phyloP scores from a whole-genome alignment of 2,888 invertebrate species.

The Morpho helenor region DNA sequence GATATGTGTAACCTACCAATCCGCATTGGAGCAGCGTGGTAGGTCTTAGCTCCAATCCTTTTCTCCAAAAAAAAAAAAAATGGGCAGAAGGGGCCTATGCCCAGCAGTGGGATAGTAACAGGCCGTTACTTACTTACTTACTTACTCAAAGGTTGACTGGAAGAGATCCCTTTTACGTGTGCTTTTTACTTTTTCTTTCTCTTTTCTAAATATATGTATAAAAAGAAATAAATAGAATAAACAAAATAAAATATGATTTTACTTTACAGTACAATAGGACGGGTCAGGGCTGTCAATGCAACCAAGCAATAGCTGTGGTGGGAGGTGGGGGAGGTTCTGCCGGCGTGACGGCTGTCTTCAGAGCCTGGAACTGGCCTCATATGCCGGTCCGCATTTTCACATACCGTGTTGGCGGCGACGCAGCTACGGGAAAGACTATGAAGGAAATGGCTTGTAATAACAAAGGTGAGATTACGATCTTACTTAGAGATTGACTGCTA shows the following conservation, averaged over 20 bases:
- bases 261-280: slow-evolving; percentile 86
- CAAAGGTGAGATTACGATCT: slow-evolving; percentile 83
- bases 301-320: slow-evolving; percentile 98
- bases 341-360: slow-evolving; percentile 81
- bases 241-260: neutral
- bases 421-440: slow-evolving; percentile 90
- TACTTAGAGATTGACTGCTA: neutral
- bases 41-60: no score
- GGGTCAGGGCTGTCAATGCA: slow-evolving; percentile 94
- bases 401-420: slow-evolving; percentile 96
- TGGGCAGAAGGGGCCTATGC: no score
- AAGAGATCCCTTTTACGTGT: no score
- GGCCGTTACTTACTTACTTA: no score
- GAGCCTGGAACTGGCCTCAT: slow-evolving; percentile 94
- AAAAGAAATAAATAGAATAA: no score
- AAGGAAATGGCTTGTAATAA: slow-evolving; percentile 98
- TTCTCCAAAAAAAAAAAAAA: no score
- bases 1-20: no score
- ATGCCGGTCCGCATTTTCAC: slow-evolving; percentile 97
- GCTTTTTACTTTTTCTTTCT: no score
- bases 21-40: no score
- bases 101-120: no score
- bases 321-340: slow-evolving; percentile 95
- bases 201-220: no score
- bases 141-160: no score